Percentiles rank a stretch among this genome's conserved stretches.
Conservation (phyloP, 2,797 vertebrate species). For the Acridotheres tristis region DNA sequence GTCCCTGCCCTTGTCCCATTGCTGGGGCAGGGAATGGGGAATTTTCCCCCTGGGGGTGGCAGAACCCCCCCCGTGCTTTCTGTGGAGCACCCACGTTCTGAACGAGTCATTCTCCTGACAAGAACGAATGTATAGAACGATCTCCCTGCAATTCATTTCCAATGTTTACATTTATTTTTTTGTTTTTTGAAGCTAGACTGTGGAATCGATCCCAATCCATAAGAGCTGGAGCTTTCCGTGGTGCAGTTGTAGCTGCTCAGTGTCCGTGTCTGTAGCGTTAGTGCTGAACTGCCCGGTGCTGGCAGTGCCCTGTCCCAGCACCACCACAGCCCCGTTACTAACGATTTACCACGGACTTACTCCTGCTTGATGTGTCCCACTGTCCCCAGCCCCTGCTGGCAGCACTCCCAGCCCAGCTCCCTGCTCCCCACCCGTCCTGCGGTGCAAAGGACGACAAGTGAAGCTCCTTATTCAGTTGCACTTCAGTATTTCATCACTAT, state of each 20-base stretch:
- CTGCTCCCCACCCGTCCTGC: neutral
- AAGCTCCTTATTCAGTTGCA: constrained; percentile 69
- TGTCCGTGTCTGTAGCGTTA: constrained; percentile 20
- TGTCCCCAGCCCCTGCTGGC: constrained; percentile 33
- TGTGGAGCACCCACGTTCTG: constrained; percentile 48
- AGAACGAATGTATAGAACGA: constrained; percentile 83
- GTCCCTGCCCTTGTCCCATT: too few relatives aligned
- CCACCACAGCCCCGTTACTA: constrained; percentile 52
- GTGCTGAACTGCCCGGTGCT: constrained; percentile 58
- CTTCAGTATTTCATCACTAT: constrained; percentile 83
- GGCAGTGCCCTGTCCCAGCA: constrained; percentile 30
- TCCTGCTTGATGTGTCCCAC: neutral
- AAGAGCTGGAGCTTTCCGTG: constrained; percentile 50
- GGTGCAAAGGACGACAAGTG: constrained; percentile 56
- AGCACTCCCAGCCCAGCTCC: constrained; percentile 19
- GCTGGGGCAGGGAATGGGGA: neutral
- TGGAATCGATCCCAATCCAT: constrained; percentile 75
- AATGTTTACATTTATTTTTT: constrained; percentile 79
- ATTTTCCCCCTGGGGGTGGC: neutral
- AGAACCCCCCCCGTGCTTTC: constrained; percentile 26
- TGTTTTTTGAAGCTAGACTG: constrained; percentile 79
- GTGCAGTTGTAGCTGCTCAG: too few relatives aligned
- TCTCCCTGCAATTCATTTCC: constrained; percentile 79
- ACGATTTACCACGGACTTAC: constrained; percentile 22
- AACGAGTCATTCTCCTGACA: constrained; percentile 75